These are phyloP conservation scores for Archips xylosteana DNA, from an alignment of 2,888 invertebrate genomes.

Conservation along the genomic window DNA sequence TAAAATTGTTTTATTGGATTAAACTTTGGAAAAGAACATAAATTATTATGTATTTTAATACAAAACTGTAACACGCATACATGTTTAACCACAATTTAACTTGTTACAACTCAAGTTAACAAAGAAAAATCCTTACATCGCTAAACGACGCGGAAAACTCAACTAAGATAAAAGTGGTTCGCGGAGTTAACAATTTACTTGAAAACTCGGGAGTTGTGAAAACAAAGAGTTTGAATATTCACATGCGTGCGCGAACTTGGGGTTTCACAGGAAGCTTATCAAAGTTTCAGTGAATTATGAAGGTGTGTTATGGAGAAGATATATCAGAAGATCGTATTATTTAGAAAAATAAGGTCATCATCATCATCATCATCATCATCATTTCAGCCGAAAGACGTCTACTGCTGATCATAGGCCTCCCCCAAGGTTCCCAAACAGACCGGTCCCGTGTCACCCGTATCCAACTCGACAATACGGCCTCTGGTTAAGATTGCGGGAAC, in stretches of 20 bases:
- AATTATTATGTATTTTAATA: neutral
- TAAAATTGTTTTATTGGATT: too few species aligned
- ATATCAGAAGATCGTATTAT: too few species aligned
- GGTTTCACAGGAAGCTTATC: constrained; percentile 6
- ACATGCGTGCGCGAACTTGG: constrained; percentile 8
- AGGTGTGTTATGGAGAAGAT: neutral
- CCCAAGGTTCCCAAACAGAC: too few species aligned
- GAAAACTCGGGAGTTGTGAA: neutral
- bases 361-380: too few species aligned
- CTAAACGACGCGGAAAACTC: neutral
- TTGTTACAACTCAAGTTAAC: neutral
- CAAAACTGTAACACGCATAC: neutral
- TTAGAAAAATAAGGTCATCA: too few species aligned
- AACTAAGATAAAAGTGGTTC: constrained; percentile 15
- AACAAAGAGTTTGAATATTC: constrained; percentile 9
- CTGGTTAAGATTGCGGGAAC: too few species aligned
- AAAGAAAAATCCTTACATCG: constrained; percentile 8
- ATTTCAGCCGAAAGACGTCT: too few species aligned
- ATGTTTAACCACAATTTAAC: neutral
- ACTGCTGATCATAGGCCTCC: too few species aligned
- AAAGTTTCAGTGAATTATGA: constrained; percentile 23
- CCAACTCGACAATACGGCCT: too few species aligned
- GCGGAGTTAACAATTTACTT: constrained; percentile 23
- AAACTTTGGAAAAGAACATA: neutral
- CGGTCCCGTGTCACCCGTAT: too few species aligned